Evolutionary conservation across 2,113 vertebrate genomes (phyloP).

Genomic region (Vireo altiloquus): DNA sequence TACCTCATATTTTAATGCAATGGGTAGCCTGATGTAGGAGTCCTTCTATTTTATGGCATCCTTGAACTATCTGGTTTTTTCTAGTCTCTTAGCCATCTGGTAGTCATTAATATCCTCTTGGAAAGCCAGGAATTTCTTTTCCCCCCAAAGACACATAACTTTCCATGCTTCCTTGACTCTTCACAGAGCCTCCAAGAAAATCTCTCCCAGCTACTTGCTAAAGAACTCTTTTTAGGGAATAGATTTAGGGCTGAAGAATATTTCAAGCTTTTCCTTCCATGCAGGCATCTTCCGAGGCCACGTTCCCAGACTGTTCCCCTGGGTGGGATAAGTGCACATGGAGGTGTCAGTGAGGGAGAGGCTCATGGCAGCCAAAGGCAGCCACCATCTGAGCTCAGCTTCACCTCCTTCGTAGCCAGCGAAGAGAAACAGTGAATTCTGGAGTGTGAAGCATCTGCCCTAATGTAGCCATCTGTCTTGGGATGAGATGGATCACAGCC

Average conservation of each 20-base stretch:
- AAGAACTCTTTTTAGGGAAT: not conserved
- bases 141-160: not conserved
- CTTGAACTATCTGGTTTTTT: not conserved
- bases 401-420: not conserved
- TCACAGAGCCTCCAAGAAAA: not conserved
- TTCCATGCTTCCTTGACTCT: not conserved
- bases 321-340: not conserved
- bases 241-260: not conserved
- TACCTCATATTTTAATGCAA: not conserved
- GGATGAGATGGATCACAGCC: not conserved
- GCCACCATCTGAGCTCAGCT: not conserved
- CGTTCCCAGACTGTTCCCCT: not conserved
- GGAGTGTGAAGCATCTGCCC: not conserved
- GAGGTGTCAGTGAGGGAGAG: not conserved
- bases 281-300: not conserved
- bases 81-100: constrained; percentile 3
- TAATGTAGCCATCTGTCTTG: not conserved
- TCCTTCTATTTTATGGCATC: not conserved
- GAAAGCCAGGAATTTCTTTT: constrained; percentile 13
- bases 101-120: not conserved
- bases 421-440: not conserved
- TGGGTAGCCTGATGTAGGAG: not conserved
- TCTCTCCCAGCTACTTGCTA: constrained; percentile 10
- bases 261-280: not conserved
- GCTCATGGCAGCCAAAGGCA: not conserved